Percentiles rank a stretch among this genome's conserved stretches.
phyloP scores from a whole-genome alignment of 2,113 vertebrate species.

The Brevimyrus niger region DNA sequence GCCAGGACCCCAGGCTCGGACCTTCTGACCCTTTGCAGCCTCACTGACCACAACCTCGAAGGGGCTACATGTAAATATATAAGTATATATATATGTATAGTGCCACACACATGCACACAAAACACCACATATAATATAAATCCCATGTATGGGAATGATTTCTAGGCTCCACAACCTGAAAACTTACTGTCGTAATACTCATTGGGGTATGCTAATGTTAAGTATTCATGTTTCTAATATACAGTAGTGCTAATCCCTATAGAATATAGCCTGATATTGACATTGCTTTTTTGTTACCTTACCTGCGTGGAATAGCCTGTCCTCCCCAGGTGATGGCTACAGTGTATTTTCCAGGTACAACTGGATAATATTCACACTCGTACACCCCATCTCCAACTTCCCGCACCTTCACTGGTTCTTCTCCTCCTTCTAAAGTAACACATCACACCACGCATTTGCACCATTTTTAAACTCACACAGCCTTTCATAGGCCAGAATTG shows the following conservation, averaged over 20 bases:
- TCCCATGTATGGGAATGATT: neutral
- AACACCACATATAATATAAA: neutral
- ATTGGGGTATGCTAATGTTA: neutral
- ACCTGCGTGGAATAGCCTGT: constrained; percentile 86
- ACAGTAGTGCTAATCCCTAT: neutral
- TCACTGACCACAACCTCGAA: constrained; percentile 80
- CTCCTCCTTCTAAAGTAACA: constrained; percentile 67
- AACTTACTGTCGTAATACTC: neutral
- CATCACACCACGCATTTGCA: neutral
- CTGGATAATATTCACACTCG: constrained; percentile 82
- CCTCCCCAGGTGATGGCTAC: constrained; percentile 88
- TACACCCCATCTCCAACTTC: constrained; percentile 78
- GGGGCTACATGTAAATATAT: constrained; percentile 53
- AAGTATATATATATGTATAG: constrained; percentile 20
- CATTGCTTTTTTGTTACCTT: neutral
- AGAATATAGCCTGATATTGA: neutral
- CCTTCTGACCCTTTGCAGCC: constrained; percentile 79
- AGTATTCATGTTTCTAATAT: neutral
- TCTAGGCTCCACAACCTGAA: neutral
- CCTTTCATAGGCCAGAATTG: neutral
- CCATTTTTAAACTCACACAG: neutral
- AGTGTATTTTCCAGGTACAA: constrained; percentile 77
- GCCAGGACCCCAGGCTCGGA: constrained; percentile 90
- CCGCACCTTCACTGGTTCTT: constrained; percentile 76
- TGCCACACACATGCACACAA: neutral